Base-by-base conservation (phyloP, 2,797 vertebrate genomes). In the Dendrocincla fuliginosa region DNA sequence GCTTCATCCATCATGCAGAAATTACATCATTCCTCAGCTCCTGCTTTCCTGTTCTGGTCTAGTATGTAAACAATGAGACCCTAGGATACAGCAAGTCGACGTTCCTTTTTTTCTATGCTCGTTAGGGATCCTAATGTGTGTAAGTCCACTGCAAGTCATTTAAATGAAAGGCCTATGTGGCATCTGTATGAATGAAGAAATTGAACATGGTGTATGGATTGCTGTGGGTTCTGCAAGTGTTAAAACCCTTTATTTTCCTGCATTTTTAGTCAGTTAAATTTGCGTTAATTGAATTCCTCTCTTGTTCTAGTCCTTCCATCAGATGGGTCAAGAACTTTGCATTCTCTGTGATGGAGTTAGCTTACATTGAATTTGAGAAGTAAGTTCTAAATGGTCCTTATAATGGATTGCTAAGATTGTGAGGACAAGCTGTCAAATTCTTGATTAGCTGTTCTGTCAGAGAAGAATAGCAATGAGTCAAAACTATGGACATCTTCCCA, bases 371-470 rank as follows among this genome's bases (percentile, higher is more conserved):
- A 85, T 83, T 80, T 75, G 35, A 91, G 69, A 85, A 93, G 16
- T 71, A 85, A 85, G n/a, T 88, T 93, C 74, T 84, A 73, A 95
- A 74, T 86, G 16, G 18, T 79, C 27, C 22, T 76, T 80, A 15
- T 49, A 84, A 94, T 85, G 46, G 52, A 63, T 91, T 79, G 30
- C 47, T 86, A 33, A 46, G 55, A 18, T 70, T 42, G 42, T 63
- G 70, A 94, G 55, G 73, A 92, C 33, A 74, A 91, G 73, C 59
- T 90, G 69, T 90, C 76, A 93, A 89, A 86, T 91, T 87, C 76
- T 83, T 90, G 82, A 84, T 96, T 88, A 91, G 69, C 67, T 88
- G 22, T 84, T 93, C 67, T 91, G 63, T 41, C 37, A 82, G 76
- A 82, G 69, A 89, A 83, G 65, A 93, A 81, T 79, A 95, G 24